Base-by-base conservation (phyloP, 1,140 invertebrate genomes). In the Panagrolaimus sp. region DNA sequence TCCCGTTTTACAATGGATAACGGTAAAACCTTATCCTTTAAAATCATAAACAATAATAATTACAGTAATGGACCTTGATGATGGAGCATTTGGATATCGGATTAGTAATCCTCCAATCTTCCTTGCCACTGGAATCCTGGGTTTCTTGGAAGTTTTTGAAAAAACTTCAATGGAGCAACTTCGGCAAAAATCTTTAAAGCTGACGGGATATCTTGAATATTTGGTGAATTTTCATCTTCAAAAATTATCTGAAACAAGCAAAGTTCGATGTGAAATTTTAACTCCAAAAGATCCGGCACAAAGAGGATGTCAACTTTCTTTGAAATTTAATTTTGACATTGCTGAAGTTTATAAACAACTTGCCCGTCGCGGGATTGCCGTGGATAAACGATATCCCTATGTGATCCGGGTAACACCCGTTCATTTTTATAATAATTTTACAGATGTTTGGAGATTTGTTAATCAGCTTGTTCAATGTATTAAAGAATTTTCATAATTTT, bases 131-230 rank as follows among this genome's bases (percentile, higher is more conserved):
- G 81, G 85, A 43, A 76, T 88, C 5, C 82, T 86, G 73, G 87
- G 78, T 45, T 78, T 76, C 48, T 65, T 81, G 15, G 66, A 81
- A 47, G 79, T 76, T 21, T 64, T 24, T 52, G 55, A 68, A 28
- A 84, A 87, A 75, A 86, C 86, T 0, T 78, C 79, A 1, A 85
- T 88, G 78, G 74, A 83, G 28, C 78, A 84, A n/a, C 67, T 88
- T 9, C 64, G 84, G 7, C 72, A 79, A 26, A 88, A 88, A 74
- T 88, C 88, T 15, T 77, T 78, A 63, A 75, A 87, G 15, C 73
- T 88, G 26, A 88, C 88, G 0, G 87, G 85, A 0, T 88, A 88
- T 74, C 70, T 88, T 26, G 88, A 88, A 76, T 73, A 76, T 28
- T 81, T 88, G 17, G 72, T 87, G 0, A 58, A 78, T 17, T 72